Evolutionary conservation across 2,888 invertebrate species (phyloP), one percentile per base, ranked within the genome.

Genomic region (Cheilosia grossa): DNA sequence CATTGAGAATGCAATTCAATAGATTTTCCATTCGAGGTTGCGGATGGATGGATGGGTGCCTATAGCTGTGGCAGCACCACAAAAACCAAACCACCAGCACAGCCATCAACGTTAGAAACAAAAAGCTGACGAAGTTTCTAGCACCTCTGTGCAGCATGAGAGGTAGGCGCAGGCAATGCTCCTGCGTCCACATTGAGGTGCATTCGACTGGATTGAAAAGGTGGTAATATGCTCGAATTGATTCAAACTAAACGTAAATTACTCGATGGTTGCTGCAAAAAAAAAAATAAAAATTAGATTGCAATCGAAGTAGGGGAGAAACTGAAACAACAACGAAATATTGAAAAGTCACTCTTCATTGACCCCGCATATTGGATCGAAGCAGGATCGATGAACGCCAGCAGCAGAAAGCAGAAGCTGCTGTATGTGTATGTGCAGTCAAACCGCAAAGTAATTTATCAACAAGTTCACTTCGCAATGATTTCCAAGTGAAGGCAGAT

Each of bases 221-320:
- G 85, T 80, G 85, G 85, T 85, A 85, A 85, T 85, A 85, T 85
- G 81, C 81, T 81, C 51, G 81, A 85, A 77, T 81, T 75, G 85
- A 85, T 85, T 67, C 81, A 85, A 85, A 85, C 85, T 85, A 81
- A 85, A 85, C 81, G 77, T 67, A 81, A 81, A 83, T 83, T 81
- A 85, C 80, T 72, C 56, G 72, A 81, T 72, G 70, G 51, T 51
- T 72, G 58, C 56, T 72, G 58, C 56, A 49, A 56, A 49, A 15
- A 15, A 63, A 37, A 40, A 27, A 56, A 15, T 13, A 56, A 30
- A 69, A 73, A 82, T 82, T 72, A 67, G 63, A 79, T 74, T 83
- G 82, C 79, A 79, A 74, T 56, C 64, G 53, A 30, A 19, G 19
- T 59, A 24, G 33, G 64, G 51, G 70, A 53, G 5, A 51, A 70